Base-by-base conservation (phyloP, 2,888 invertebrate genomes). In the Eristalis intricaria region DNA sequence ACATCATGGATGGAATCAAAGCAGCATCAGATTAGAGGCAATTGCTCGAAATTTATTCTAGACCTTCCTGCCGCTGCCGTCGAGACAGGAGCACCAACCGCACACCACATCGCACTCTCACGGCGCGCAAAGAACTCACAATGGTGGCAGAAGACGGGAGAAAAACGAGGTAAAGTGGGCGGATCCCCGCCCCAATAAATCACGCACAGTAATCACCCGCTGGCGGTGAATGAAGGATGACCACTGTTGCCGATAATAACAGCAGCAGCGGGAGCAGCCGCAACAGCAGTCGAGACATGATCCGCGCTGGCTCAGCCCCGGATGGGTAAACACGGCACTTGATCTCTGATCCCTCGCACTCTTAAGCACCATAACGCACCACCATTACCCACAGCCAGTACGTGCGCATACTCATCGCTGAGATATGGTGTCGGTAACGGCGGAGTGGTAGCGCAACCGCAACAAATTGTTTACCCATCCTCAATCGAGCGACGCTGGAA, bases 161-260 rank as follows among this genome's bases (percentile, higher is more conserved):
- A 32, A 68, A 10, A 38, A 38, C 19, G 26, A 32, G 29, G 29
- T n/a, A 32, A 75, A 58, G n/a, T 26, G 82, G 87, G 87, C 84
- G 87, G 68, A 79, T 76, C 84, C 79, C 87, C 79, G 87, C 87
- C 87, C 84, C 84, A 89, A 92, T 92, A 92, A 92, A 92, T 92
- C 92, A 92, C 91, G 90, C 89, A 90, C 90, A 90, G 91, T 92
- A 92, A 92, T 92, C 92, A 92, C 91, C 92, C 92, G 90, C 91
- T 91, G 92, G 92, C 92, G 90, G 88, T 84, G 80, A 76, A 87
- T 87, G 84, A 87, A 87, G 87, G 87, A 87, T 87, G 71, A 87
- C 87, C 87, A 80, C 79, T 84, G 84, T 80, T 71, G 87, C 84
- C 83, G 84, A 84, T 87, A 87, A 84, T 87, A 65, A 69, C 78